Evolutionary conservation across 2,797 vertebrate genomes (phyloP).

Genomic region (Sebastes trivittatus): DNA sequence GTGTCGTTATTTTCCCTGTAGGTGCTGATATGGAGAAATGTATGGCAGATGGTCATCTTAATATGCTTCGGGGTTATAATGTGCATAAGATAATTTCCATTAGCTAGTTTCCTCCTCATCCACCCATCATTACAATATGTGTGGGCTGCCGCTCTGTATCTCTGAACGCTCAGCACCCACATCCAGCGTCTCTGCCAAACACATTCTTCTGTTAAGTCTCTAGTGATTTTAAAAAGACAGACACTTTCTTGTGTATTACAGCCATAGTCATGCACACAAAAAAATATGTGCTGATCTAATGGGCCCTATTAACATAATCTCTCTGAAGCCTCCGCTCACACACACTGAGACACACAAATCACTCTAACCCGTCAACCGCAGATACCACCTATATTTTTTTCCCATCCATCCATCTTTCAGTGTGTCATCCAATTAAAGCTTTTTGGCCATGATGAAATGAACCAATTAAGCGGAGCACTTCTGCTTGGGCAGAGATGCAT

Average conservation of each 20-base stretch:
- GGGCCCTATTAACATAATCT: slow-evolving; percentile 42
- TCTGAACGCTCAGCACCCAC: slow-evolving; percentile 31
- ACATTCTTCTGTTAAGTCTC: slow-evolving; percentile 1
- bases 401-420: slow-evolving; percentile 57
- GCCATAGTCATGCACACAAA: background rate
- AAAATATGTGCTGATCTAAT: slow-evolving; percentile 36
- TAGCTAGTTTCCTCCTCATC: slow-evolving; percentile 1
- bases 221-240: slow-evolving; percentile 18
- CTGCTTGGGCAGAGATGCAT: slow-evolving; percentile 67
- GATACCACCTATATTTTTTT: slow-evolving; percentile 25
- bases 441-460: slow-evolving; percentile 71
- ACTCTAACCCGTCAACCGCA: background rate
- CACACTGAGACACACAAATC: slow-evolving; percentile 1
- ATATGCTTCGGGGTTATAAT: slow-evolving; percentile 11
- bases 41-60: slow-evolving; percentile 8
- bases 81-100: slow-evolving; percentile 30
- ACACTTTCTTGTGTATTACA: background rate
- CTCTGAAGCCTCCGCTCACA: slow-evolving; percentile 1
- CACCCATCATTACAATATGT: slow-evolving; percentile 23
- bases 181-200: slow-evolving; percentile 8
- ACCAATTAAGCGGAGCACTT: slow-evolving; percentile 72
- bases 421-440: slow-evolving; percentile 72
- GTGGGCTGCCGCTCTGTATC: slow-evolving; percentile 27
- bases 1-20: slow-evolving; percentile 23
- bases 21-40: background rate